Evolutionary conservation across 2,888 invertebrate species (phyloP).

Genomic region (Hydrotaea diabolus): DNA sequence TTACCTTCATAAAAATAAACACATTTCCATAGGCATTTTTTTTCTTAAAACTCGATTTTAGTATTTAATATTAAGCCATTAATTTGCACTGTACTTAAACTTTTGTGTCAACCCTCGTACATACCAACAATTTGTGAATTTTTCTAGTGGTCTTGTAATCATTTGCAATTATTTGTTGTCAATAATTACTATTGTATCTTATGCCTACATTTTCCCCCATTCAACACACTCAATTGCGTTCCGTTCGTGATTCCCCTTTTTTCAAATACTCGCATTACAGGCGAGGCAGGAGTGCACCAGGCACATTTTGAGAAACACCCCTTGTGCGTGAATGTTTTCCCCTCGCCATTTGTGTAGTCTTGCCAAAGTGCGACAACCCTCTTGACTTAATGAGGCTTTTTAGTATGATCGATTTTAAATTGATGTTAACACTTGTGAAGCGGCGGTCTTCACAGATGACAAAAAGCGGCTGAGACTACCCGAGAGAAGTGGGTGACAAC

Average conservation of each 20-base stretch:
- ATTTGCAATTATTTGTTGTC: conserved; percentile 79
- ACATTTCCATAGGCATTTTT: too few species aligned
- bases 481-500: conserved; percentile 53
- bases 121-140: conserved; percentile 40
- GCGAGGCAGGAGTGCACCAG: not conserved
- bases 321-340: conserved; percentile 37
- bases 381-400: conserved; percentile 78
- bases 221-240: not conserved
- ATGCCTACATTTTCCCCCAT: conserved; percentile 69
- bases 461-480: conserved; percentile 18
- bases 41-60: too few species aligned
- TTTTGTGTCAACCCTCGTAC: not conserved
- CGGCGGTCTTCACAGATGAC: conserved; percentile 48
- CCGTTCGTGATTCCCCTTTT: not conserved
- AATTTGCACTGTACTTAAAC: not conserved
- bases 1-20: too few species aligned
- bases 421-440: conserved; percentile 75
- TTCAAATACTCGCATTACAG: not conserved
- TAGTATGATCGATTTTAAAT: conserved; percentile 77
- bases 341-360: not conserved
- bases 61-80: too few species aligned
- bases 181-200: conserved; percentile 80
- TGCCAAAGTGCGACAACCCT: conserved; percentile 70
- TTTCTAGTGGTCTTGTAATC: conserved; percentile 60
- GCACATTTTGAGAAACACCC: conserved; percentile 2